Evolutionary conservation across 2,888 invertebrate species (phyloP).

Genomic region (Trissolcus brochymenae): DNA sequence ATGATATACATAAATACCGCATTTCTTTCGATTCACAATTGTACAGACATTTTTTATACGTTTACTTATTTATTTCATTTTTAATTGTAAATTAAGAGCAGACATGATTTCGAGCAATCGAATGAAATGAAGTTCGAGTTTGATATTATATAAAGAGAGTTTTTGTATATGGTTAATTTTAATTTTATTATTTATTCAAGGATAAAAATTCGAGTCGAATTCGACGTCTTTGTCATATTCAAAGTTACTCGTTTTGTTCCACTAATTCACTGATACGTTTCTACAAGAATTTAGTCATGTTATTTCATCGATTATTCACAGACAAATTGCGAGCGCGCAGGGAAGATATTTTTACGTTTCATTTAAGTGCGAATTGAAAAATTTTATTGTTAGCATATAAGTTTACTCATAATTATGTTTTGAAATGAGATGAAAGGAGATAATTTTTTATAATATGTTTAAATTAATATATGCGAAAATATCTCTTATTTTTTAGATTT

Average conservation of each 20-base stretch:
- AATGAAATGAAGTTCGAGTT: slow-evolving; percentile 48
- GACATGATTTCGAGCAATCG: slow-evolving; percentile 25
- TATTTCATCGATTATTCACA: background rate
- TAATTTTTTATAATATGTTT: background rate
- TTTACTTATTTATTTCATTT: slow-evolving; percentile 54
- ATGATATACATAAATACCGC: slow-evolving; percentile 21
- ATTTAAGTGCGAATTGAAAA: too few relatives aligned
- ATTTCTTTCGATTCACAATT: slow-evolving; percentile 53
- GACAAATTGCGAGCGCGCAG: too few relatives aligned
- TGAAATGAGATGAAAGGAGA: too few relatives aligned
- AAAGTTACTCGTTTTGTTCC: background rate
- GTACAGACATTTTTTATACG: slow-evolving; percentile 52
- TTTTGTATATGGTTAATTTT: slow-evolving; percentile 29
- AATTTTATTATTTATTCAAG: slow-evolving; percentile 39
- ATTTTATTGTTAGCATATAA: too few relatives aligned
- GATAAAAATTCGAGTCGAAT: slow-evolving; percentile 8
- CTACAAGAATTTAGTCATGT: background rate
- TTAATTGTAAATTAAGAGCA: slow-evolving; percentile 17
- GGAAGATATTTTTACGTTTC: too few relatives aligned
- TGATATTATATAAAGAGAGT: slow-evolving; percentile 31
- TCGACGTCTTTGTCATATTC: slow-evolving; percentile 18
- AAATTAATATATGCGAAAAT: slow-evolving; percentile 6
- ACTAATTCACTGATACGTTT: background rate
- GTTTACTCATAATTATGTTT: too few relatives aligned
- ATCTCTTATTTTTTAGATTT: background rate